A percentile compares a stretch with the other conserved stretches of the same genome.
Conservation (phyloP, 2,113 vertebrate genomes). For the Myotis brandtii region DNA sequence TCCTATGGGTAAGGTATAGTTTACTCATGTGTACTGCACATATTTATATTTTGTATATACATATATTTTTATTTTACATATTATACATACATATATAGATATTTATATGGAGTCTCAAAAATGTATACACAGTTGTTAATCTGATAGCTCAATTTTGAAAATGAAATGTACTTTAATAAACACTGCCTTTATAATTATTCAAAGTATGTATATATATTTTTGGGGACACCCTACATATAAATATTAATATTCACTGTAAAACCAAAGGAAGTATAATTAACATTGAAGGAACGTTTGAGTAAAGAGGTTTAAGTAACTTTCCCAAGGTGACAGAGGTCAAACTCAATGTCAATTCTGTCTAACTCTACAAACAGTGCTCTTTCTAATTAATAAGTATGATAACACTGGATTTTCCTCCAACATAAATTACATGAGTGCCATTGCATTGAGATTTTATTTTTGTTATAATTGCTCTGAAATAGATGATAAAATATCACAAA, state of each 20-base stretch:
- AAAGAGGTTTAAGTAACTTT: background rate
- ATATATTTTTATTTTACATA: background rate
- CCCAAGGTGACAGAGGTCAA: background rate
- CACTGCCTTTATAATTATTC: no score
- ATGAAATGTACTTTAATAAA: no score
- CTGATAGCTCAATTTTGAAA: no score
- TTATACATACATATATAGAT: background rate
- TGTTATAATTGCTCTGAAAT: background rate
- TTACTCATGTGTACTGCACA: background rate
- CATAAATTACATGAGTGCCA: background rate
- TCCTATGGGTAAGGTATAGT: background rate
- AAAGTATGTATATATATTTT: no score
- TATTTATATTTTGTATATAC: background rate
- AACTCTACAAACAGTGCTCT: background rate
- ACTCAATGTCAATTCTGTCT: background rate
- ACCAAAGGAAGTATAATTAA: background rate
- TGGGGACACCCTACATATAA: no score
- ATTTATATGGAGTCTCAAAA: background rate
- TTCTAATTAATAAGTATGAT: background rate
- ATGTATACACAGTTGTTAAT: no score
- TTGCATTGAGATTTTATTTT: background rate
- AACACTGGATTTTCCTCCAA: background rate
- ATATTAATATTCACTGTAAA: background rate
- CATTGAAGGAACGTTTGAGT: background rate
- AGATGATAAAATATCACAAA: background rate